These are phyloP conservation scores for Allophyes oxyacanthae DNA, from an alignment of 2,888 invertebrate genomes.

Conservation along the genomic window DNA sequence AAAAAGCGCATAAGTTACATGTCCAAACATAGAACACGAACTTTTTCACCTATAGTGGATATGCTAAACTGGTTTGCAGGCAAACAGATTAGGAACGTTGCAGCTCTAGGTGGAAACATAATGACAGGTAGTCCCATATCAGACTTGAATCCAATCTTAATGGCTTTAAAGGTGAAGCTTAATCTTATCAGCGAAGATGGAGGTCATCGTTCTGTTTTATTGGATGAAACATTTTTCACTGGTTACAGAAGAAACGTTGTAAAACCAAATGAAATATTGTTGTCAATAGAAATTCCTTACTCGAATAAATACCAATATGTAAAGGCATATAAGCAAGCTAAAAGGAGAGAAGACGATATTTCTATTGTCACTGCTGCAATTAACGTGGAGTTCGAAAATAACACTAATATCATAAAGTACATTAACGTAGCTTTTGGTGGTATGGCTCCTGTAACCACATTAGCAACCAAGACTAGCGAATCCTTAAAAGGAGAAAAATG, in stretches of 20 bases:
- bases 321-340: conserved; percentile 95
- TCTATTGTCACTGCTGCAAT: conserved; percentile 96
- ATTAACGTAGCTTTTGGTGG: conserved; percentile 95
- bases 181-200: conserved; percentile 89
- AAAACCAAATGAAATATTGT: conserved; percentile 92
- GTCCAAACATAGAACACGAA: conserved; percentile 90
- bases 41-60: conserved; percentile 92
- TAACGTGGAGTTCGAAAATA: conserved; percentile 90
- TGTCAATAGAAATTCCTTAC: conserved; percentile 93
- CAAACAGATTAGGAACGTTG: conserved; percentile 98
- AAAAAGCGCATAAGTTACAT: conserved; percentile 88
- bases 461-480: conserved; percentile 92
- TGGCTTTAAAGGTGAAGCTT: conserved; percentile 95
- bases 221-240: conserved; percentile 94
- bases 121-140: conserved; percentile 99
- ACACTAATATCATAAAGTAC: conserved; percentile 87
- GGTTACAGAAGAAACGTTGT: conserved; percentile 94
- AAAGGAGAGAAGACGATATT: conserved; percentile 96
- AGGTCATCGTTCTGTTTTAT: conserved; percentile 89
- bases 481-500: conserved; percentile 90
- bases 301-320: conserved; percentile 91
- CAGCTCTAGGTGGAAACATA: conserved; percentile 97
- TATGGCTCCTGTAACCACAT: conserved; percentile 96
- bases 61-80: conserved; percentile 99
- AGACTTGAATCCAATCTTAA: conserved; percentile 97